phyloP scores from a whole-genome alignment of 2,888 invertebrate species.

The Tipula confusa region DNA sequence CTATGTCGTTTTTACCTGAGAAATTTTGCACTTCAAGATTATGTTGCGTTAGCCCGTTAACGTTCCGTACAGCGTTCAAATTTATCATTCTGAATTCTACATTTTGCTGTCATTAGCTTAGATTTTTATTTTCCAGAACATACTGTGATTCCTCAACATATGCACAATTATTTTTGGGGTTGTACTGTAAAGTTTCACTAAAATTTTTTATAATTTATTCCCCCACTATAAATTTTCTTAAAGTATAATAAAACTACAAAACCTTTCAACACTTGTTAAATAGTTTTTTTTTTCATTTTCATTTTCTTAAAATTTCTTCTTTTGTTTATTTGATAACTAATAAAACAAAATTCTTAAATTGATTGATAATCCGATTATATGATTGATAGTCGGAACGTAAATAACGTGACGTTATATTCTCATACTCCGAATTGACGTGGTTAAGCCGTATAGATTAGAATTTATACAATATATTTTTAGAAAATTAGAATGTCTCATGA shows the following conservation, averaged over 20 bases:
- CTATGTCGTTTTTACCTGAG: no score
- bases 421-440: background rate
- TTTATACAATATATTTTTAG: background rate
- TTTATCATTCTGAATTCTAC: no score
- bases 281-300: background rate
- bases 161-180: background rate
- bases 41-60: no score
- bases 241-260: background rate
- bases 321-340: background rate
- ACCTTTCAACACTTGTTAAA: slow-evolving; percentile 12
- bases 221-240: background rate
- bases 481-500: slow-evolving; percentile 3
- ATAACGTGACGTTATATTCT: background rate
- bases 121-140: no score
- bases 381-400: background rate
- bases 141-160: no score
- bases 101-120: no score
- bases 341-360: background rate
- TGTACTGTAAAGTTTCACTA: no score
- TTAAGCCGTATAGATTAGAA: background rate
- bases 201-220: background rate
- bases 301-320: background rate
- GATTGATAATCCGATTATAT: background rate
- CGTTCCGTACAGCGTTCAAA: no score
- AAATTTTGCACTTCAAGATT: no score